Base-by-base conservation (phyloP, 2,888 invertebrate species). In the Ennomos fuscantarius region DNA sequence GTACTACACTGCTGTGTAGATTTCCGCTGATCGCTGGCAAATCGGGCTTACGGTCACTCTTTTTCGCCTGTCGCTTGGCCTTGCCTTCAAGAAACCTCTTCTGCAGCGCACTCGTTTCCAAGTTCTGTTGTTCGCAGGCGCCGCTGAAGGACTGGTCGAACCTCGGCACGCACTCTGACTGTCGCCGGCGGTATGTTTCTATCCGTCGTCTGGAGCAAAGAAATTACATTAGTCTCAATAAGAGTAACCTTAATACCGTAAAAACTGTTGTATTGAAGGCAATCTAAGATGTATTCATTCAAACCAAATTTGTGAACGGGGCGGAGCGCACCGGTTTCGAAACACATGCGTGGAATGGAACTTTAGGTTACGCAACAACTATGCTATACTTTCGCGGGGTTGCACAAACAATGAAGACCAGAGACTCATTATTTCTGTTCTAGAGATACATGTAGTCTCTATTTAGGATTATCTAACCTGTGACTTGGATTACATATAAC, bases 41-140 rank as follows among this genome's bases (percentile, higher is more conserved):
- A 73, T 91, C 87, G 37, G 89, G 88, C 81, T 89, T 93, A 72
- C 88, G 89, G 65, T 87, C 93, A 80, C 95, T 96, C 92, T 97
- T 97, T 89, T 97, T 98, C 60, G 96, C 95, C 69, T 96, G 95
- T 72, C 96, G 93, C 88, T 98, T 98, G 69, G 97, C 95, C 86
- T 97, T 98, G 83, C 96, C 96, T 89, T 98, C 98, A 74, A 98
- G 94, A 87, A 96, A 98, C 66, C 97, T 94, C 87, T 98, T 97
- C 85, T 97, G 97, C 64, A 98, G 93, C 66, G 96, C 95, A 70
- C 95, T 93, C 36, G 98, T 98, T 86, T 98, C 98, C 89, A 97
- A 95, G 73, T 96, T 95, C 84, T 98, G 97, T 83, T 97, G 97
- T 79, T 98, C 98, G 91, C 97, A 97, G 62, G 96, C 94, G 39